Evolutionary conservation across 2,113 vertebrate genomes (phyloP).

Genomic region (Corythoichthys intestinalis): DNA sequence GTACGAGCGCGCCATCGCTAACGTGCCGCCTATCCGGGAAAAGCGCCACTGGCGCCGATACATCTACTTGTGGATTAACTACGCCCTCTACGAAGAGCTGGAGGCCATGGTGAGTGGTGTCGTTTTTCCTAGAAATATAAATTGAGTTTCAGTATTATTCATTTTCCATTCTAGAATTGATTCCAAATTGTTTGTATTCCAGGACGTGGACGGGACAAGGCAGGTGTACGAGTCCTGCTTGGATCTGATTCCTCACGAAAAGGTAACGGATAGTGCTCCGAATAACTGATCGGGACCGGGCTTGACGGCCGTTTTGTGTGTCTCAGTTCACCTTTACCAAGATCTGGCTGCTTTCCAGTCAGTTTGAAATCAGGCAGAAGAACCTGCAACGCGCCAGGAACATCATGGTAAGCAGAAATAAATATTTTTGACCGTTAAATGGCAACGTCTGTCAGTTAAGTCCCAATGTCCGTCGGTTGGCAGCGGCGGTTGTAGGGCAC

Average conservation of each 20-base stretch:
- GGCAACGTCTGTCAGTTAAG: too few relatives aligned
- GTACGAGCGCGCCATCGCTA: conserved; percentile 94
- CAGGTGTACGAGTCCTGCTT: conserved; percentile 94
- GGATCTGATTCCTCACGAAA: conserved; percentile 95
- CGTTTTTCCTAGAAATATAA: background rate
- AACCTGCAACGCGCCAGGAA: conserved; percentile 85
- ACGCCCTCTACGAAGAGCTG: conserved; percentile 91
- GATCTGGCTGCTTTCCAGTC: conserved; percentile 90
- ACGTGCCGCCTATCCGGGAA: conserved; percentile 88
- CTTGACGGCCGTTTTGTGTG: background rate
- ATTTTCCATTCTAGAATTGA: too few relatives aligned
- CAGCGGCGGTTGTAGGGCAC: conserved; percentile 76
- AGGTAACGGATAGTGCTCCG: conserved; percentile 61
- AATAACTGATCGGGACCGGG: too few relatives aligned
- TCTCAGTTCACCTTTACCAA: conserved; percentile 95
- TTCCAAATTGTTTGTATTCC: background rate
- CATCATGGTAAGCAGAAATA: conserved; percentile 75
- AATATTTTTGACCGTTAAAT: too few relatives aligned
- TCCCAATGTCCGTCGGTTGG: too few relatives aligned
- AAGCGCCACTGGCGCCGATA: conserved; percentile 97
- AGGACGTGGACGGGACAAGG: conserved; percentile 91
- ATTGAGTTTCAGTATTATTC: too few relatives aligned
- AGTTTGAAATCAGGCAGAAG: conserved; percentile 97
- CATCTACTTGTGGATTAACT: conserved; percentile 98
- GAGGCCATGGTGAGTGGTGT: conserved; percentile 82